These are phyloP conservation scores for Hippocampus zosterae DNA, from an alignment of 2,113 vertebrate genomes.

Conservation along the genomic window DNA sequence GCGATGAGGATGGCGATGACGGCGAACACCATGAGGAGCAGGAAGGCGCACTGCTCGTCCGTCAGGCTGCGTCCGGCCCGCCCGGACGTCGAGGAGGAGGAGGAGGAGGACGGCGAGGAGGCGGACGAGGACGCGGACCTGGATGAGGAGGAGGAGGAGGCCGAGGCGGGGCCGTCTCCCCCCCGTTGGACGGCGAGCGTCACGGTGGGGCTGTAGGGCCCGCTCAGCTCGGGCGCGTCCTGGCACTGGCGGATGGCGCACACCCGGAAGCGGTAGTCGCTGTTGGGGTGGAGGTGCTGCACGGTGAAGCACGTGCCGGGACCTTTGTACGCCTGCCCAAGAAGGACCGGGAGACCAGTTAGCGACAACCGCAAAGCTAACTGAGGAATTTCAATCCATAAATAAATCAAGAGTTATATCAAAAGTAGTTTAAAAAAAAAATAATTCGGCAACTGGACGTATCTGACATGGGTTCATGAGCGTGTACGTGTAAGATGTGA, in stretches of 20 bases:
- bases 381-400: no score
- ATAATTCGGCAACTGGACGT: no score
- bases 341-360: background rate
- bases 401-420: no score
- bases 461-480: no score
- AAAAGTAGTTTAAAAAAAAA: no score
- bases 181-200: conserved; percentile 84
- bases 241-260: conserved; percentile 93
- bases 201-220: conserved; percentile 87
- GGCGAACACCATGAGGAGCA: conserved; percentile 91
- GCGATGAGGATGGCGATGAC: conserved; percentile 94
- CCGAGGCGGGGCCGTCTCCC: conserved; percentile 60
- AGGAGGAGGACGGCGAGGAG: conserved; percentile 59
- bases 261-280: conserved; percentile 88
- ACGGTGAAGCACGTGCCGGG: conserved; percentile 80
- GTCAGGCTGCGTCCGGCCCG: conserved; percentile 80
- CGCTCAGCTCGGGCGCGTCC: conserved; percentile 80
- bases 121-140: conserved; percentile 61
- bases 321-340: conserved; percentile 83
- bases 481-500: no score
- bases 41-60: conserved; percentile 91
- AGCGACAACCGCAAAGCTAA: background rate
- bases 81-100: conserved; percentile 71
- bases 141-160: conserved; percentile 61
- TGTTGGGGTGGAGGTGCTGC: conserved; percentile 83